Conservation (phyloP, 1,140 invertebrate species). For the Apocrypta bakeri region DNA sequence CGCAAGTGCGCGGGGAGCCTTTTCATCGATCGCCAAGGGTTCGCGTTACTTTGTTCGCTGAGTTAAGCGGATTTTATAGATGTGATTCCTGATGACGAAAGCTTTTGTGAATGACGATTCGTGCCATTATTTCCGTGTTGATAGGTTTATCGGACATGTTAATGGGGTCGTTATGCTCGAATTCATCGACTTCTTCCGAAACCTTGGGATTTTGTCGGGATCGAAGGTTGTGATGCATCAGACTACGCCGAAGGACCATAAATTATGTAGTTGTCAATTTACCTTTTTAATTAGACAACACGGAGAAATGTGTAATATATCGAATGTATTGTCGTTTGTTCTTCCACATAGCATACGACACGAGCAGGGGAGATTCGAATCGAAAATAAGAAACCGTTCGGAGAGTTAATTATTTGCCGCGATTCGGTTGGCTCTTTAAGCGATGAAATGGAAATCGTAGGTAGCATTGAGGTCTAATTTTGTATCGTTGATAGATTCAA, state of each 20-base stretch:
- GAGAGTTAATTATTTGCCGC: too few relatives aligned
- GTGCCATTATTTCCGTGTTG: neutral
- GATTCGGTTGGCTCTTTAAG: too few relatives aligned
- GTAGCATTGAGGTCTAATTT: too few relatives aligned
- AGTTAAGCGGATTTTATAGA: too few relatives aligned
- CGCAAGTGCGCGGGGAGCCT: neutral
- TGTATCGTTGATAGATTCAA: too few relatives aligned
- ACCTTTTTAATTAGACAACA: constrained; percentile 10
- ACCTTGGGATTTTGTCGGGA: constrained; percentile 21
- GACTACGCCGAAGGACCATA: neutral
- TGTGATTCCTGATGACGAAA: too few relatives aligned
- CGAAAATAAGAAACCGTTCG: too few relatives aligned
- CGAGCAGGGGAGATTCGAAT: too few relatives aligned
- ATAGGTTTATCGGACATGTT: constrained; percentile 39
- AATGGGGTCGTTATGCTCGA: constrained; percentile 32
- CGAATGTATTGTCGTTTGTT: neutral
- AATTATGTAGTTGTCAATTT: constrained; percentile 7
- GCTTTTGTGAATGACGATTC: too few relatives aligned
- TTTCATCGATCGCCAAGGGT: neutral
- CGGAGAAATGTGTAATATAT: neutral
- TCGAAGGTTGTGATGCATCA: constrained; percentile 18
- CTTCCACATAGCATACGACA: too few relatives aligned
- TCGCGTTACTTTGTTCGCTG: neutral
- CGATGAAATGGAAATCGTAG: too few relatives aligned
- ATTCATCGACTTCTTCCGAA: neutral